Base-by-base conservation (phyloP, 2,888 invertebrate species). In the Drosophila quinaria region DNA sequence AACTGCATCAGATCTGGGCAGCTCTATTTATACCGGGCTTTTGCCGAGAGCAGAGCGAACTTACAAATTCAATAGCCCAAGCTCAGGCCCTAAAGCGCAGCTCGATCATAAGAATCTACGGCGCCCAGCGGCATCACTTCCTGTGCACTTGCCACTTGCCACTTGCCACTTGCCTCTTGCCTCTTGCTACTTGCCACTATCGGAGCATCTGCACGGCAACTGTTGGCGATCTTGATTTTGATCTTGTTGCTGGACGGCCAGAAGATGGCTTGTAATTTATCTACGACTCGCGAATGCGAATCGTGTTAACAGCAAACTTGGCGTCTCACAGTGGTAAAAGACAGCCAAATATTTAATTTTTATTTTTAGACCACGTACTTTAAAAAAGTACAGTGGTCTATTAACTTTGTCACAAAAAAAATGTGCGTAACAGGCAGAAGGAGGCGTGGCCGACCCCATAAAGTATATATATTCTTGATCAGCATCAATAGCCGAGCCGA, bases 21-120 rank as follows among this genome's bases (percentile, higher is more conserved):
- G 70, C 59, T 67, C 65, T 87, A 87, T 87, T 88, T 87, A 87
- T 87, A 86, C 75, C 75, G 68, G 17, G 42, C 37, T 19, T 42
- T 35, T 22, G 42, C 35, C 47, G 51, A 25, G 31, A 37, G 37
- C 37, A 42, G 29, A 29, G 29, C 25, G 59, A 60, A 17, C 52
- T 56, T 25, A 25, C n/a, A 50, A 35, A 50, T 35, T 50, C 15
- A 60, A 47, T 65, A 63, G 64, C 52, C 52, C 46, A 61, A 71
- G 73, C 56, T 64, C 51, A 56, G 61, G 85, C 84, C 80, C 86
- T 88, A 88, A 84, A 86, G 86, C 86, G 68, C 68, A 80, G 78
- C 77, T 73, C 74, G 78, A 84, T 77, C 82, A 73, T 69, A 70
- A 76, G 79, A 76, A 87, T 82, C 66, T 70, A 63, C 70, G 59